Conservation (phyloP, 2,797 vertebrate species). For the Thalassophryne amazonica region DNA sequence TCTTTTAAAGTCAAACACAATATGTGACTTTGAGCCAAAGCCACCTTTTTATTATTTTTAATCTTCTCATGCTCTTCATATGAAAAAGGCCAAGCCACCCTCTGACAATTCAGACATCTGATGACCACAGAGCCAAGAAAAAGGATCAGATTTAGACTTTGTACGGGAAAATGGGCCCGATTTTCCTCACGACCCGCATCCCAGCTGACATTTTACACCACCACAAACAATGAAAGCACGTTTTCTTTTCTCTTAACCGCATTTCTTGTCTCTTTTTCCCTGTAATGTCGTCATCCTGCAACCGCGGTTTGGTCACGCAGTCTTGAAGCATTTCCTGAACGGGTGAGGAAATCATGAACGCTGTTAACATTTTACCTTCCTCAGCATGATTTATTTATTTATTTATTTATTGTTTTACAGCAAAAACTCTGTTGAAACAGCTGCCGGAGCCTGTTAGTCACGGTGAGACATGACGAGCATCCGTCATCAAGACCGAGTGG, state of each 20-base stretch:
- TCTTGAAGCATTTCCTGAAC: constrained; percentile 21
- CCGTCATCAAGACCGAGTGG: constrained; percentile 26
- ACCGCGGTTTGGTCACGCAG: constrained; percentile 3
- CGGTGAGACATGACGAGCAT: constrained; percentile 14
- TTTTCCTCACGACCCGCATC: not conserved
- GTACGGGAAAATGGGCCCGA: constrained; percentile 2
- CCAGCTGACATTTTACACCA: constrained; percentile 10
- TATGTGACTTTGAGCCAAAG: no score
- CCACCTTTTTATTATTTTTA: no score
- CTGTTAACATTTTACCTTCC: constrained; percentile 1
- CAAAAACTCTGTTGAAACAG: constrained; percentile 17
- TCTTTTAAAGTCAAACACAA: no score
- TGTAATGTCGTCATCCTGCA: constrained; percentile 3
- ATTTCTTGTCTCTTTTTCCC: constrained; percentile 11
- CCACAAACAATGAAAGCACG: not conserved
- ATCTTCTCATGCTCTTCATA: no score
- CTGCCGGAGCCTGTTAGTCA: constrained; percentile 39
- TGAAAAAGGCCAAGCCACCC: no score
- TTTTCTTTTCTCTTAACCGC: not conserved
- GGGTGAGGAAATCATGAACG: not conserved
- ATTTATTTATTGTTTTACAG: constrained; percentile 12
- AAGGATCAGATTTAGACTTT: constrained; percentile 5
- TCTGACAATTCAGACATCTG: no score
- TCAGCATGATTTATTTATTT: constrained; percentile 10
- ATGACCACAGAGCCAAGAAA: no score